Base-by-base conservation (phyloP, 2,888 invertebrate genomes). In the Matsumyia berberina region DNA sequence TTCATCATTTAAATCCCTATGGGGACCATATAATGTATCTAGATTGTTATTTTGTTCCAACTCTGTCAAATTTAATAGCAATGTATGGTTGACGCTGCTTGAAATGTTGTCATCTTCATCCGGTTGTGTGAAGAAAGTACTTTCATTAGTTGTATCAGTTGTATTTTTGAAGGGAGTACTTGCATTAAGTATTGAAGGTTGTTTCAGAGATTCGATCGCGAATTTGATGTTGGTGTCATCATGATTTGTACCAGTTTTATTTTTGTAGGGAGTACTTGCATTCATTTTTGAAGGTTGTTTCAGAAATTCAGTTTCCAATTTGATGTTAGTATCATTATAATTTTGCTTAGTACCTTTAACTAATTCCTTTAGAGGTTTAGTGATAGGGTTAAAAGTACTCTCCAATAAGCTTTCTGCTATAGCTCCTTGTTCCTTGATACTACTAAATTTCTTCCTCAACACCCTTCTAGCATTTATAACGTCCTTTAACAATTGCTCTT, bases 331-430 rank as follows among this genome's bases (percentile, higher is more conserved):
- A 5, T 33, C 33, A 33, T 33, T 5, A 33, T 29, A 17, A 8
- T 55, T 11, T 4, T 8, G n/a, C 3, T 17, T 29, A n/a, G 35
- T 19, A 19, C 19, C 49, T 57, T 57, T 24, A 24, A 72, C 58
- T 15, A 72, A 31, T 37, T 60, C 51, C 9, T 37, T 72, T 4
- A 72, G 17, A 19, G 69, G 57, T 35, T 35, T 46, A 5, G 46
- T 24, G 24, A 24, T 24, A 4, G 24, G 24, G 1, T 24, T 24
- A 24, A 24, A 24, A 24, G 24, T 24, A 24, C 4, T 4, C 4
- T 19, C 24, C 24, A 24, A 24, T 24, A 24, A 24, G 24, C 4
- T 24, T 19, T 7, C 11, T 24, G 11, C 24, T n/a, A 3, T 7
- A 15, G 4, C 11, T 29, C 8, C 11, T n/a, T 12, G 24, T 33